These are phyloP conservation scores for Podarcis siculus DNA, from an alignment of 2,797 vertebrate species.

Conservation along the genomic window DNA sequence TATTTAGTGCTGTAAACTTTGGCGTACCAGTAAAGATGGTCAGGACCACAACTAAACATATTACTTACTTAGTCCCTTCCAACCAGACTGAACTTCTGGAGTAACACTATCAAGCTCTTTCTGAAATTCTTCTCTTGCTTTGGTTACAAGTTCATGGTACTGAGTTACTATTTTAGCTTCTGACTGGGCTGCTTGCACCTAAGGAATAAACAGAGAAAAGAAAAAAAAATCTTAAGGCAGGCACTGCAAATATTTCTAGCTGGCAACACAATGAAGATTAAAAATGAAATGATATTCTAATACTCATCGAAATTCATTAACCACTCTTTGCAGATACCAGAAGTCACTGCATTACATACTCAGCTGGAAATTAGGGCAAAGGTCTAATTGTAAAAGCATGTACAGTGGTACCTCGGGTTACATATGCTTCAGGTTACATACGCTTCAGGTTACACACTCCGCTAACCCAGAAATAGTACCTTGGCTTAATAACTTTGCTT, in stretches of 20 bases:
- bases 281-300: neutral
- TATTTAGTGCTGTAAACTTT: neutral
- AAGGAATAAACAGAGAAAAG: neutral
- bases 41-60: neutral
- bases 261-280: neutral
- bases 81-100: conserved; percentile 91
- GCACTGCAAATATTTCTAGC: neutral
- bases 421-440: no score
- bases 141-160: conserved; percentile 93
- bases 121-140: conserved; percentile 92
- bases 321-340: no score
- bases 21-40: neutral
- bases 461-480: no score
- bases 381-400: no score
- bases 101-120: conserved; percentile 94
- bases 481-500: no score
- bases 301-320: neutral
- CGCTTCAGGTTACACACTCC: no score
- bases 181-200: conserved; percentile 92
- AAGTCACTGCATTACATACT: neutral
- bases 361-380: neutral
- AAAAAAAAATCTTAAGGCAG: neutral
- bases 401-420: no score
- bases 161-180: conserved; percentile 94
- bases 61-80: conserved; percentile 94